Base-by-base conservation (phyloP, 2,113 vertebrate species). In the Erinaceus europaeus region DNA sequence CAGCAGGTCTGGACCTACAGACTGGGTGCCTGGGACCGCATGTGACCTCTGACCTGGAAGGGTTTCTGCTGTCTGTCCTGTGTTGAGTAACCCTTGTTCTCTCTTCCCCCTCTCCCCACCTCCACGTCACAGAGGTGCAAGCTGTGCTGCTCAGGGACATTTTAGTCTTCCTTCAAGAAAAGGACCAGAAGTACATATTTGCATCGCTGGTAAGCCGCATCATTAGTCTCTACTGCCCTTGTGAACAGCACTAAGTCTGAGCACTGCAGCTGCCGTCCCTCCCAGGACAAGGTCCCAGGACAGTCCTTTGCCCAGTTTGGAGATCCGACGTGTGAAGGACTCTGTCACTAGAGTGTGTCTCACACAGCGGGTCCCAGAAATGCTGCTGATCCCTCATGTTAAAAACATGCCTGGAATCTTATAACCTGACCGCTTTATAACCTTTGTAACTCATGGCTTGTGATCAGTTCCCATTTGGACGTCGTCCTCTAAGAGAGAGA, bases 101-200 rank as follows among this genome's bases (percentile, higher is more conserved):
- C 36, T 77, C n/a, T 55, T 68, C 13, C 48, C 40, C 50, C 36
- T 27, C 77, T 23, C 55, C 17, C 18, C 15, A 23, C 67, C 80
- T 67, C 72, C 25, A 20, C n/a, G 62, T 69, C 52, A 21, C 97
- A 99, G 99, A 99, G 72, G 98, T 99, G 67, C 98, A 98, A n/a
- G 98, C 98, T 44, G 96, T 99, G 82, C 98, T 99, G 6, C 98
- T 99, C 38, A 98, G 98, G 27, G 99, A 99, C 29, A 95, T 98
- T 81, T 96, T 99, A 2, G 93, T 99, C 71, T 99, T 99, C 97
- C 98, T 99, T 82, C 99, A 99, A 95, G 99, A 99, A 95, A 99
- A 99, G 93, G 99, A 99, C 95, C 99, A 99, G 97, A 99, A 99
- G 92, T 99, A 98, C 10, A 91, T 98, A 80, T 99, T 98, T 74